Evolutionary conservation across 2,888 invertebrate genomes (phyloP), one percentile per base, ranked within the genome.

Genomic region (Tetragonisca angustula): DNA sequence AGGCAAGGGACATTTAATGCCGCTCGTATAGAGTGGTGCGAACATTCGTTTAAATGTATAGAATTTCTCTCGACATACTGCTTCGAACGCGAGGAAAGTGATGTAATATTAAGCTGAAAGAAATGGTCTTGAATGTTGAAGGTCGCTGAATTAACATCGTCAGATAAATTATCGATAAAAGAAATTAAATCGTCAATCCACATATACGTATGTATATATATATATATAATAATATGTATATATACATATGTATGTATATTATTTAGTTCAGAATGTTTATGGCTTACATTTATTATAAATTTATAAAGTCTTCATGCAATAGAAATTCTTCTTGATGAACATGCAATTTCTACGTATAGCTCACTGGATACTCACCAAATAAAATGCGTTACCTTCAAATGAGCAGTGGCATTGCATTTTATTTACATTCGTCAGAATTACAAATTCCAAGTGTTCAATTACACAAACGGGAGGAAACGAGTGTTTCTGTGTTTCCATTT

Each of bases 1-100:
- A 68, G 27, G 50, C 56, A 36, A 43, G 52, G 64, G 82, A 81
- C 67, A 79, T 54, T 49, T 61, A 74, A 86, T 67, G 78, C 69
- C 75, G 24, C 59, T 64, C 49, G 74, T 56, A 75, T 36, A 70
- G 78, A 70, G 19, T 65, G 56, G 62, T 76, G 71, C 70, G 71
- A 84, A 76, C 73, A 67, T 69, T 71, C 74, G 64, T 82, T 69
- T 73, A 56, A 62, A 36, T 70, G 81, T 80, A 77, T 85, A 81
- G 82, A 78, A 82, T 87, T 87, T 87, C 82, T 87, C 65, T 69
- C 49, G 62, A 69, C 59, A 54, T 15, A 69, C 75, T 76, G 24
- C 79, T 67, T 50, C 77, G 50, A 77, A 82, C 71, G 77, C 74
- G 77, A 84, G 86, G 72, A 83, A 83, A 84, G 72, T 77, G 43